Conservation (phyloP, 2,113 vertebrate genomes). For the Proterorhinus semilunaris region DNA sequence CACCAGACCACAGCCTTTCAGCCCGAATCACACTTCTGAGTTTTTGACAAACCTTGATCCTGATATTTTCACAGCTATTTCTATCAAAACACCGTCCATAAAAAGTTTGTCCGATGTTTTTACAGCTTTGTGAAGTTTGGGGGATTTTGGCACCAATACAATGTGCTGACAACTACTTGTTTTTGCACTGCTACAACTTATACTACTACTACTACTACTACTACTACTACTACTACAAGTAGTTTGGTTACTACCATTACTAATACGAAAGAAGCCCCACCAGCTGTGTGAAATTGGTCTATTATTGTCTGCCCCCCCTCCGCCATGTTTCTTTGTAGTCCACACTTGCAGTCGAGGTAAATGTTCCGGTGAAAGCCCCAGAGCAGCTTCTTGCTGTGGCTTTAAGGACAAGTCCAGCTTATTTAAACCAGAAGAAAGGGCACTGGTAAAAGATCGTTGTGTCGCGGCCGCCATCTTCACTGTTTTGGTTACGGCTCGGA, state of each 20-base stretch:
- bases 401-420: no score
- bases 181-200: no score
- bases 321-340: no score
- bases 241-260: neutral
- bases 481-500: no score
- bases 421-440: no score
- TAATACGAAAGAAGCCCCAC: neutral
- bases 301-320: no score
- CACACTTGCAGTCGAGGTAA: no score
- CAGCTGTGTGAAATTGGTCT: neutral
- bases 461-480: no score
- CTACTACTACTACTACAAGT: neutral
- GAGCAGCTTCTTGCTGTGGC: no score
- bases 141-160: neutral
- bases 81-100: conserved; percentile 44
- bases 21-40: conserved; percentile 23
- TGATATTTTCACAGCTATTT: conserved; percentile 33
- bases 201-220: neutral
- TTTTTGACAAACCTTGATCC: conserved; percentile 40
- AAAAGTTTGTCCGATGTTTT: conserved; percentile 40
- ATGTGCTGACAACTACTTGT: no score
- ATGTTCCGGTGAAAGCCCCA: no score
- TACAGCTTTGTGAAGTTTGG: conserved; percentile 27
- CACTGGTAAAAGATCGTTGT: no score
- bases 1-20: conserved; percentile 40